phyloP scores from a whole-genome alignment of 1,140 invertebrate genomes.

The Parapsyche elsis region DNA sequence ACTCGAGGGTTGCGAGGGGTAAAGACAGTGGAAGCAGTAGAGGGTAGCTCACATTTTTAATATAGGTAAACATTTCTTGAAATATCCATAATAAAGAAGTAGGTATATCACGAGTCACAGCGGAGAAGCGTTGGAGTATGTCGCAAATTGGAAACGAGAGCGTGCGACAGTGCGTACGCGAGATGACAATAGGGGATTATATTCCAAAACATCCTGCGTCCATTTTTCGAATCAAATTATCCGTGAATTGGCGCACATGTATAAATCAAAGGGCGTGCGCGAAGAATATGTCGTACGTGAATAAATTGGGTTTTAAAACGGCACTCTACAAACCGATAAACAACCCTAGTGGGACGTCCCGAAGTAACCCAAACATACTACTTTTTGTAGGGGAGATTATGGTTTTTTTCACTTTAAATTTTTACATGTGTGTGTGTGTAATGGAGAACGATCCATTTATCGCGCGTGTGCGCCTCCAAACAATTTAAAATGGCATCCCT shows the following conservation, averaged over 20 bases:
- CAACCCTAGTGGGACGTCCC: constrained; percentile 47
- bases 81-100: background rate
- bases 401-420: background rate
- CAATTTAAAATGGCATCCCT: constrained; percentile 44
- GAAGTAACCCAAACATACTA: constrained; percentile 44
- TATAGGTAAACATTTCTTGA: constrained; percentile 1
- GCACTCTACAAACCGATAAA: constrained; percentile 53
- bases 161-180: no score
- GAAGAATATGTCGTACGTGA: constrained; percentile 18
- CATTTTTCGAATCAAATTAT: background rate
- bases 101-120: no score
- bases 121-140: no score
- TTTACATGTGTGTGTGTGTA: background rate
- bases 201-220: constrained; percentile 8
- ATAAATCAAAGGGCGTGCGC: background rate
- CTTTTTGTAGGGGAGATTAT: background rate
- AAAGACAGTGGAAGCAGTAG: background rate
- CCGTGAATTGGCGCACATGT: background rate
- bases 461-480: constrained; percentile 50
- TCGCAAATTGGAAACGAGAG: no score
- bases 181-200: background rate
- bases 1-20: background rate
- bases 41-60: background rate
- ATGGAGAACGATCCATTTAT: constrained; percentile 44
- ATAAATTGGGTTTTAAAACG: constrained; percentile 47